Base-by-base conservation (phyloP, 2,113 vertebrate genomes). In the Hippocampus guttulatus region DNA sequence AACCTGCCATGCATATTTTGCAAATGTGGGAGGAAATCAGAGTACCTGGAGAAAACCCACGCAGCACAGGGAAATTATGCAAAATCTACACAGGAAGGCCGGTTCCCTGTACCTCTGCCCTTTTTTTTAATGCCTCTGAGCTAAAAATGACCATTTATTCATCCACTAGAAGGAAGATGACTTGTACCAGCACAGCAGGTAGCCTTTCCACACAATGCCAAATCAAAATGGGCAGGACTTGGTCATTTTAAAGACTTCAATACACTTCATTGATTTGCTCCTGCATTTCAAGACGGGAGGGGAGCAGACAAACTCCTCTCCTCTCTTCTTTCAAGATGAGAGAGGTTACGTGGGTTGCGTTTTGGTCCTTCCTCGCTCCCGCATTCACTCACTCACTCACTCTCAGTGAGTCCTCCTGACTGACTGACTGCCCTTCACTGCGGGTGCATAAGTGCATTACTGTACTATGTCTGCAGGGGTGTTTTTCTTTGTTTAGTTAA, bases 261-360 rank as follows among this genome's bases (percentile, higher is more conserved):
- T 27, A 15, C 55, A 58, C n/a, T 61, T 16, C 5, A 61, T 20
- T 47, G 12, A 25, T 25, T 25, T 65, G 38, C 5, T 2, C 2
- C 0, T 8, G 41, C 2, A 8, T 23, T 23, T 33, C 30, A 21
- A 64, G 20, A 21, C 40, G 10, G 11, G 14, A 43, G 3, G 68
- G 83, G 76, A 79, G 85, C 72, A 68, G 60, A 55, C 57, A 68
- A 61, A 62, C 47, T n/a, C n/a, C 70, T 78, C 25, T 20, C 8
- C 62, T 45, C 40, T 45, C 15, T 45, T 23, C 2, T 27, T 74
- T 21, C 52, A 58, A 80, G 52, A 68, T 62, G 67, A 82, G 75
- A 74, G 69, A 67, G 72, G 73, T 78, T 69, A 80, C 64, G 65
- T 66, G 45, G 61, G 73, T 80, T 61, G 41, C 64, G 43, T 65